A percentile compares a stretch with the other conserved stretches of the same genome.
These are phyloP conservation scores for Sclerurus mexicanus DNA, from an alignment of 2,113 vertebrate genomes.

Conservation along the genomic window DNA sequence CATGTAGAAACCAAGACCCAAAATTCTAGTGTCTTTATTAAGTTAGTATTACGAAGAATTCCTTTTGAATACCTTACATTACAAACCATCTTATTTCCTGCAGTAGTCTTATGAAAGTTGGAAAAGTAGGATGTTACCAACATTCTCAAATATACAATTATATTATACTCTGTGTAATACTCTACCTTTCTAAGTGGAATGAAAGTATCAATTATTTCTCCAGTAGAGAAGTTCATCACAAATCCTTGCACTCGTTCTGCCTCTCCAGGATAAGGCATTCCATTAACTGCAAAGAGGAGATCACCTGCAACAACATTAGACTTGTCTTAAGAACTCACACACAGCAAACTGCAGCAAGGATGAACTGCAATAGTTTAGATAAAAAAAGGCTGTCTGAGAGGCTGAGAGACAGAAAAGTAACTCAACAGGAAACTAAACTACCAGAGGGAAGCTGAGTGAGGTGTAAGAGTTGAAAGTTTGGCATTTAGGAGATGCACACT, in stretches of 20 bases:
- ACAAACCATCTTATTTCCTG: neutral
- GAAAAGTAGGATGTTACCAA: neutral
- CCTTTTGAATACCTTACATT: neutral
- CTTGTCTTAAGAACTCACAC: neutral
- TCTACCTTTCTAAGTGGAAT: slow-evolving; percentile 86
- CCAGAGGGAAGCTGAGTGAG: neutral
- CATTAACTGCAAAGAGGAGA: slow-evolving; percentile 90
- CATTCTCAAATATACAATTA: neutral
- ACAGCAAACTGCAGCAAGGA: neutral
- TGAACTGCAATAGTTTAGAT: neutral
- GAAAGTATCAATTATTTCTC: slow-evolving; percentile 88
- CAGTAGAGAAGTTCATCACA: slow-evolving; percentile 89
- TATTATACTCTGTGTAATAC: neutral
- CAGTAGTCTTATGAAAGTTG: neutral
- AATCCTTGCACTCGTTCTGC: slow-evolving; percentile 83
- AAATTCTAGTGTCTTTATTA: neutral
- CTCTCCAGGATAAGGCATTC: slow-evolving; percentile 76
- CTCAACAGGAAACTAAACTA: neutral
- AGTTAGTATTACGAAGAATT: neutral
- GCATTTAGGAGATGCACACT: neutral
- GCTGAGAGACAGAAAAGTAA: neutral
- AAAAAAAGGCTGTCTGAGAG: neutral
- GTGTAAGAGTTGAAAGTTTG: neutral
- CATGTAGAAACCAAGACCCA: neutral
- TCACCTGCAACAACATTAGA: slow-evolving; percentile 76